Conservation (phyloP, 2,797 vertebrate genomes). For the Halcyon chelicuti region DNA sequence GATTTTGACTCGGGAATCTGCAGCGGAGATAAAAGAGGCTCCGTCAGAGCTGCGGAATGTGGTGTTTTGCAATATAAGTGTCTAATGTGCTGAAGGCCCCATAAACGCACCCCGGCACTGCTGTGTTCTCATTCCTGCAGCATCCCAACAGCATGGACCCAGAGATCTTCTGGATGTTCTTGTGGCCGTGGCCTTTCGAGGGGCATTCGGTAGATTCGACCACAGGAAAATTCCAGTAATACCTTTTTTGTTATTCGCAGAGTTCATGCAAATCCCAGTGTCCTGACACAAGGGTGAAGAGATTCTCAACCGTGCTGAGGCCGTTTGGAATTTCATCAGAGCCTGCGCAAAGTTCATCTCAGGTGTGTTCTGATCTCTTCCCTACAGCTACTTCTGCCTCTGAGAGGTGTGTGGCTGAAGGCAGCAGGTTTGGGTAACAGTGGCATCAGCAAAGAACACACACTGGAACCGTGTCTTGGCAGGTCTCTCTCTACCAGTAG, state of each 20-base stretch:
- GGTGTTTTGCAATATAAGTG: constrained; percentile 47
- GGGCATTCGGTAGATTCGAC: not conserved
- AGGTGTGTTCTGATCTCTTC: not conserved
- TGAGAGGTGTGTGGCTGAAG: not conserved
- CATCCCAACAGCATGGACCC: not conserved
- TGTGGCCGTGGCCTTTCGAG: not conserved
- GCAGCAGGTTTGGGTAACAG: not conserved
- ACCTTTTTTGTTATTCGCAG: not conserved
- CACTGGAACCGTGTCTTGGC: not conserved
- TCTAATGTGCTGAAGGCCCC: constrained; percentile 5
- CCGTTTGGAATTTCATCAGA: not conserved
- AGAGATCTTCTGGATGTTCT: not conserved
- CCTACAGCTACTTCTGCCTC: not conserved
- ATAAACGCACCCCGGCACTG: constrained; percentile 1
- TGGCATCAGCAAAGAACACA: not conserved
- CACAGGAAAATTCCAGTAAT: constrained; percentile 29
- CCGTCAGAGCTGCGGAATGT: constrained; percentile 47
- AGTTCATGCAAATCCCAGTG: not conserved
- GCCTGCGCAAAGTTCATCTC: not conserved
- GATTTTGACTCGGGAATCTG: not conserved
- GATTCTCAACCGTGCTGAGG: not conserved
- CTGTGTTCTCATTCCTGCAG: constrained; percentile 35
- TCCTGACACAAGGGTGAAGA: constrained; percentile 36
- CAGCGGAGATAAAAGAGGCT: constrained; percentile 59
- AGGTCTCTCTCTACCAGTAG: not conserved